Evolutionary conservation across 2,113 vertebrate species (phyloP), one percentile per base, ranked within the genome.

Genomic region (Morone chrysops): DNA sequence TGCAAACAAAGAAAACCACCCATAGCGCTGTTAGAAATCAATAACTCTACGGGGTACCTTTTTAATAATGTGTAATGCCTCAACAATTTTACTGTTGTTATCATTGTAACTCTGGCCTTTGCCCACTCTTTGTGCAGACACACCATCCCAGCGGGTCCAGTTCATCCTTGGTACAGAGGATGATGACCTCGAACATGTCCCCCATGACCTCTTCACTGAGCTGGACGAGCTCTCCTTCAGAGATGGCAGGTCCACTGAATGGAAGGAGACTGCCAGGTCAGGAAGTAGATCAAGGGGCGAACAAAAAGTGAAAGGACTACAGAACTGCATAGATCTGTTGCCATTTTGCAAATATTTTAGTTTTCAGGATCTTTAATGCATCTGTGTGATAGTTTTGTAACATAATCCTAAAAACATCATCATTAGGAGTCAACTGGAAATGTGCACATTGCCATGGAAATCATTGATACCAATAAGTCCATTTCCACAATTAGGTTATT

Each of bases 161-260:
- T 99, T 99, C 90, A 97, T 99, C 87, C 93, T 99, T 80, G 97
- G 97, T 57, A 98, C 96, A 10, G 98, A 98, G 85, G 97, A 99
- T 47, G 97, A 99, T 16, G 97, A 99, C 70, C 96, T 96, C 47
- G 96, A 99, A 67, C 98, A 99, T 48, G 96, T 98, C 83, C 97
- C 98, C 4, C 98, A 98, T 10, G 97, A 99, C 84, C 97, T 99
- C 69, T 99, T 99, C 91, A 99, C 98, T 20, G 97, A 99, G 94
- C 95, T 99, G 96, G 97, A 98, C 70, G 98, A 99, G 82, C 95
- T 99, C 43, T 98, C 95, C 71, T 98, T 97, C 89, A 94, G 96
- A 86, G 96, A 98, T 20, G 98, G 98, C 31, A 94, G 96, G 36
- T 96, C 96, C 76, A 97, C 94, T 10, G 98, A 99, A 47, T 99